Base-by-base conservation (phyloP, 2,113 vertebrate genomes). In the Fulica atra region DNA sequence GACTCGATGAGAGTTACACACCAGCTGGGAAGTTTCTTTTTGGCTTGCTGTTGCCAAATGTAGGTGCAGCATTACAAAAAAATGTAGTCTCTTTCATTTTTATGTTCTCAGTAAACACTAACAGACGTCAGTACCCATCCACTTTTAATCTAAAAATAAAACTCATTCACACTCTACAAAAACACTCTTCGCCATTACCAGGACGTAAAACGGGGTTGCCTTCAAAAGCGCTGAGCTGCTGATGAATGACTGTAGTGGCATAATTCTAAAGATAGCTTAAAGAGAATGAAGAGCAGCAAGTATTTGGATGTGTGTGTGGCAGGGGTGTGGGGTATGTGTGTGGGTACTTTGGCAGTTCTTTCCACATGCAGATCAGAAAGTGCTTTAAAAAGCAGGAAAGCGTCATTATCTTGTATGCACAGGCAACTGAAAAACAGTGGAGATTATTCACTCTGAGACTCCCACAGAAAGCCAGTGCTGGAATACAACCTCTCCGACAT, bases 131-230 rank as follows among this genome's bases (percentile, higher is more conserved):
- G 53, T 36, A 89, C 53, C 29, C 38, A 79, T 79, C 77, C 46
- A 88, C 36, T 77, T 71, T 78, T 86, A 88, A 68, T 79, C 73
- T 74, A 91, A 95, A 90, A 95, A 64, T 64, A 89, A 89, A 92
- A 79, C 35, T 89, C 88, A 74, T 86, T 91, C 65, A 83, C 48
- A 36, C 44, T 48, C 2, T 9, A 63, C 13, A 44, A 53, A 87
- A 83, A 2, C 53, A 76, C 35, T 82, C 36, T 68, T 78, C 7
- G 6, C 40, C 56, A n/a, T 15, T 61, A 50, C 18, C 15, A 9
- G 79, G 24, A 78, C 1, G 4, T 57, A 76, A 71, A 93, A 69
- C 0, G 10, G 44, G 26, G 31, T 87, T 86, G 76, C 77, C 36
- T 89, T 92, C 69, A 91, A 72, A 81, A 86, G 36, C 38, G 60